These are phyloP conservation scores for Dastarcus helophoroides DNA, from an alignment of 2,888 invertebrate species.

Conservation along the genomic window DNA sequence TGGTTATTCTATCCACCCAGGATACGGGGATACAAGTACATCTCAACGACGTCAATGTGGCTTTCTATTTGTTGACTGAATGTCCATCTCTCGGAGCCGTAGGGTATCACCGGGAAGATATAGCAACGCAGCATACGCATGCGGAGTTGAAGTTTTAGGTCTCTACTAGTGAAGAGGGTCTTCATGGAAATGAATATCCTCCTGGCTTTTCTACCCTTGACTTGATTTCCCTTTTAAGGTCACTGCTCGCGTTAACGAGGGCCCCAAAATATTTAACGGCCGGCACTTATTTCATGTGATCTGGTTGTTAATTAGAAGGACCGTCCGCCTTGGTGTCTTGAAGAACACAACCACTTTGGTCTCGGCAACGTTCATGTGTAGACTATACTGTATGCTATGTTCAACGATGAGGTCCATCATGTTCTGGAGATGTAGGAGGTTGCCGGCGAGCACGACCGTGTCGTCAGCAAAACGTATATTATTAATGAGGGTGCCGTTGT, in stretches of 20 bases:
- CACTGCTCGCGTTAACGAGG: slow-evolving; percentile 6
- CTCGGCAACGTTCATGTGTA: no score
- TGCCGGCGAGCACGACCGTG: no score
- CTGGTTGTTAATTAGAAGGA: slow-evolving; percentile 4
- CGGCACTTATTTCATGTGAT: slow-evolving; percentile 7
- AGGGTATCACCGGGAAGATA: slow-evolving; percentile 7
- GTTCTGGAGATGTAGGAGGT: no score
- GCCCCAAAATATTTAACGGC: slow-evolving; percentile 7
- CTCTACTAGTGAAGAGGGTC: slow-evolving; percentile 3
- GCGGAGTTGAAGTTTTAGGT: slow-evolving; percentile 4
- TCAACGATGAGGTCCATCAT: no score
- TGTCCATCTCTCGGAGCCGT: slow-evolving; percentile 9
- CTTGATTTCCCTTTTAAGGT: slow-evolving; percentile 6
- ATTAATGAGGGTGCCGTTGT: no score
- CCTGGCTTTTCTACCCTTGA: slow-evolving; percentile 8
- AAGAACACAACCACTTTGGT: no score
- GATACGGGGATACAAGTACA: no score
- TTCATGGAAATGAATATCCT: slow-evolving; percentile 5
- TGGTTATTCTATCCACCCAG: slow-evolving; percentile 4
- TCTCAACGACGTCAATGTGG: slow-evolving; percentile 6
- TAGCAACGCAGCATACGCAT: slow-evolving; percentile 6
- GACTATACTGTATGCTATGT: no score
- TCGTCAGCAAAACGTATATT: no score
- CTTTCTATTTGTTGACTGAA: background rate
- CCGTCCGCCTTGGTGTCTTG: no score